Conservation (phyloP, 2,888 invertebrate species). For the Brenthis hecate region DNA sequence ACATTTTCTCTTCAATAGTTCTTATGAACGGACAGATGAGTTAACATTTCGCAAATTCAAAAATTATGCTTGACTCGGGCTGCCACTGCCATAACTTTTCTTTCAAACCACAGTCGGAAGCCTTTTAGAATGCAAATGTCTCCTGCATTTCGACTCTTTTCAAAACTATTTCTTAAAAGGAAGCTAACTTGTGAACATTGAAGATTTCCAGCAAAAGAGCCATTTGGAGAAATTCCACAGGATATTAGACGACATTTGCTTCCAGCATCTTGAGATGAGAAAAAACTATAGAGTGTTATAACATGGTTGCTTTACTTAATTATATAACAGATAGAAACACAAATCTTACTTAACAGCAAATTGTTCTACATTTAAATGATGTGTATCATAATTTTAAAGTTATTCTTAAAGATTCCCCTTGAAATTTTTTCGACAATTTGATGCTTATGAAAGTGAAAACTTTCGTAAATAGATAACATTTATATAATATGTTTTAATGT, state of each 20-base stretch:
- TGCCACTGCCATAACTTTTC: slow-evolving; percentile 58
- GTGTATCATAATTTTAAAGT: neutral
- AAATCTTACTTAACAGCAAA: neutral
- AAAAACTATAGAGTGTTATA: neutral
- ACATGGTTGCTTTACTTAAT: neutral
- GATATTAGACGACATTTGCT: slow-evolving; percentile 34
- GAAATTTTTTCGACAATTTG: neutral
- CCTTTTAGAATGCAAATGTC: slow-evolving; percentile 75
- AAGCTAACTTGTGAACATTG: slow-evolving; percentile 63
- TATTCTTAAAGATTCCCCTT: too few relatives aligned
- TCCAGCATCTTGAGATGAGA: slow-evolving; percentile 3
- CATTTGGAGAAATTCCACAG: slow-evolving; percentile 52
- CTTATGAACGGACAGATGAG: slow-evolving; percentile 29
- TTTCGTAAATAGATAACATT: neutral
- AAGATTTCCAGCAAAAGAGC: slow-evolving; percentile 58
- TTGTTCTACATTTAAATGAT: neutral
- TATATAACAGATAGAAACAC: neutral
- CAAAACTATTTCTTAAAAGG: slow-evolving; percentile 69
- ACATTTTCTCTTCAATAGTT: slow-evolving; percentile 38
- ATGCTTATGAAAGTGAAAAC: neutral
- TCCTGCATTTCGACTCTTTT: slow-evolving; percentile 68
- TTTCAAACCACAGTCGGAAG: slow-evolving; percentile 55
- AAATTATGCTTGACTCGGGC: slow-evolving; percentile 31
- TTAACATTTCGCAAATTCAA: slow-evolving; percentile 30
- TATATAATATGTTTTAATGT: neutral